Percentiles rank a stretch among this genome's conserved stretches.
Conservation (phyloP, 1,140 invertebrate genomes). For the Homarus americanus region DNA sequence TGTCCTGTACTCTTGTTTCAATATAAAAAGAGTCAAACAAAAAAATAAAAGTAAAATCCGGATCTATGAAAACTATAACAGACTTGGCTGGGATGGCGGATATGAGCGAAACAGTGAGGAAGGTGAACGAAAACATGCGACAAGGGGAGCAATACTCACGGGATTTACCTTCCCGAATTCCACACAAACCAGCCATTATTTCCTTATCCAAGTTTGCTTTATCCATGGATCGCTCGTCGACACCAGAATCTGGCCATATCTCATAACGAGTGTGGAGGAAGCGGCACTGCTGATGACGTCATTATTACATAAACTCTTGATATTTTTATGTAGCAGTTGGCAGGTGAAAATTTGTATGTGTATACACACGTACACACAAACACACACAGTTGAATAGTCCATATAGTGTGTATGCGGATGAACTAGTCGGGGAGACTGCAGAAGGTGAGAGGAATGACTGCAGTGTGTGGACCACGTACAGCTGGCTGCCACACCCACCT, state of each 20-base stretch:
- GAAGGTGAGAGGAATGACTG: neutral
- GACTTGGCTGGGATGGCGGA: neutral
- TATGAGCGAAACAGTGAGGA: neutral
- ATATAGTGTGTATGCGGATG: neutral
- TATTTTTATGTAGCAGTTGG: neutral
- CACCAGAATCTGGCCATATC: neutral
- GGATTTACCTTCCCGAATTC: neutral
- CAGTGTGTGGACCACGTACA: too few relatives aligned
- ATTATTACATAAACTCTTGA: neutral
- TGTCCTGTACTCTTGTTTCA: too few relatives aligned
- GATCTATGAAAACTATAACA: too few relatives aligned
- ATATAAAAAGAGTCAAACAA: too few relatives aligned
- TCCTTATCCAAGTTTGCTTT: neutral
- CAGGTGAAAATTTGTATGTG: neutral
- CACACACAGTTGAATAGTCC: neutral
- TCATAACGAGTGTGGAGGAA: neutral
- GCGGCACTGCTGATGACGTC: neutral
- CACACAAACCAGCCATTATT: neutral
- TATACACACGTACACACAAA: too few relatives aligned
- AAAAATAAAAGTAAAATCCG: too few relatives aligned
- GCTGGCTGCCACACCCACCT: too few relatives aligned
- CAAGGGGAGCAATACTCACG: neutral
- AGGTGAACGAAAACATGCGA: neutral
- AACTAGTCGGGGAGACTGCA: neutral
- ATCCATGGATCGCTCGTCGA: neutral